Conservation (phyloP, 2,888 invertebrate species). For the Calliphora vomitoria region DNA sequence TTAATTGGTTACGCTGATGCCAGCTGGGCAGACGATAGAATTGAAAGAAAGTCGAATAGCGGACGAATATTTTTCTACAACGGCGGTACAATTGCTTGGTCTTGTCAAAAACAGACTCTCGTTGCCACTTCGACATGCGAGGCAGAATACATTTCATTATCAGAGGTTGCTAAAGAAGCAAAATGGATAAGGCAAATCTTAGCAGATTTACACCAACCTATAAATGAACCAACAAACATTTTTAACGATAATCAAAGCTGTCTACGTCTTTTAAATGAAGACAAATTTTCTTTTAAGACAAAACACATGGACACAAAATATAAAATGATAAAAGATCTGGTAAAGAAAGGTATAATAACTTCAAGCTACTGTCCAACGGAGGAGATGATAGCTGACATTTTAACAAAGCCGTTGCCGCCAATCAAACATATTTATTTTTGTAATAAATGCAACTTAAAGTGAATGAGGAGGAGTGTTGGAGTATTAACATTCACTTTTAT, state of each 20-base stretch:
- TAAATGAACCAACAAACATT: slow-evolving; percentile 43
- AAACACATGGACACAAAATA: slow-evolving; percentile 55
- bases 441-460: slow-evolving; percentile 62
- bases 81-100: slow-evolving; percentile 35
- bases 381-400: slow-evolving; percentile 50
- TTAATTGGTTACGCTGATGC: not conserved
- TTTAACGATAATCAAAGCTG: slow-evolving; percentile 65
- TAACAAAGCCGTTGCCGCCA: slow-evolving; percentile 75
- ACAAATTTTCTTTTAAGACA: slow-evolving; percentile 60
- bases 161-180: slow-evolving; percentile 44
- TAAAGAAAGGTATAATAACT: slow-evolving; percentile 61
- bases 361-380: slow-evolving; percentile 76
- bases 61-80: slow-evolving; percentile 49
- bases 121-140: slow-evolving; percentile 44
- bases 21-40: slow-evolving; percentile 14
- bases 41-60: slow-evolving; percentile 48
- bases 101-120: slow-evolving; percentile 43
- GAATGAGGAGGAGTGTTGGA: slow-evolving; percentile 74
- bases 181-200: slow-evolving; percentile 48
- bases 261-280: slow-evolving; percentile 41
- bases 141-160: slow-evolving; percentile 50
- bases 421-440: slow-evolving; percentile 63
- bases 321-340: slow-evolving; percentile 63
- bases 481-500: too few relatives aligned
- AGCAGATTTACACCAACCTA: slow-evolving; percentile 59